Evolutionary conservation across 2,113 vertebrate species (phyloP), one percentile per base, ranked within the genome.

Genomic region (Hepsetus odoe): DNA sequence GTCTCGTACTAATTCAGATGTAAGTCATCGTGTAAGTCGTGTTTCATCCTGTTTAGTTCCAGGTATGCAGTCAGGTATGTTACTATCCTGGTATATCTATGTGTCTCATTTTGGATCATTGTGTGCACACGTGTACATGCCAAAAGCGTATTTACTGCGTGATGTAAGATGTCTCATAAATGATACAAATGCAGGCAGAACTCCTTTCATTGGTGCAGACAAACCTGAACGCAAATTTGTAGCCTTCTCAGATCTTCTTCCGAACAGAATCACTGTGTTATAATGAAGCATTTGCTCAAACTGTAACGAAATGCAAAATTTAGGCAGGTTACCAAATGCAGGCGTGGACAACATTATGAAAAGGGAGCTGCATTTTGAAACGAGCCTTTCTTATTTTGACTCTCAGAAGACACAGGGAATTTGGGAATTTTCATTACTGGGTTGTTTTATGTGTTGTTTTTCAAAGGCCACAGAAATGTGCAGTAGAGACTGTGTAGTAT

Each of bases 261-360:
- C 42, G 24, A 12, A 66, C 22, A 33, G 14, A 66, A 53, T 38
- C 59, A 66, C 73, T 66, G 73, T 75, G 73, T 40, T 51, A 16
- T 11, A 40, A 51, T 64, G 44, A 18, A 53, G 61, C 44, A 11
- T 20, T 14, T 53, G n/a, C 5, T 61, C 38, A 30, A 18, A 72
- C 42, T 44, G 55, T 73, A n/a, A n/a, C 6, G 6, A 59, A 61
- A 72, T 20, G 18, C 38, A 55, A 13, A 1, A 56, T 38, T 72
- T 24, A 2, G 20, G 18, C 40, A 40, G 22, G 35, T 20, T n/a
- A 30, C 13, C 22, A 13, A 56, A 55, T 55, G 38, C 49, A 55
- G 51, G 46, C n/a, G 32, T 72, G 51, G n/a, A 16, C 33, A 33
- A 20, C 26, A 40, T 2, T 11, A 28, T 9, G 9, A 18, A 59